Base-by-base conservation (phyloP, 2,888 invertebrate species). In the Drosophila conformis region DNA sequence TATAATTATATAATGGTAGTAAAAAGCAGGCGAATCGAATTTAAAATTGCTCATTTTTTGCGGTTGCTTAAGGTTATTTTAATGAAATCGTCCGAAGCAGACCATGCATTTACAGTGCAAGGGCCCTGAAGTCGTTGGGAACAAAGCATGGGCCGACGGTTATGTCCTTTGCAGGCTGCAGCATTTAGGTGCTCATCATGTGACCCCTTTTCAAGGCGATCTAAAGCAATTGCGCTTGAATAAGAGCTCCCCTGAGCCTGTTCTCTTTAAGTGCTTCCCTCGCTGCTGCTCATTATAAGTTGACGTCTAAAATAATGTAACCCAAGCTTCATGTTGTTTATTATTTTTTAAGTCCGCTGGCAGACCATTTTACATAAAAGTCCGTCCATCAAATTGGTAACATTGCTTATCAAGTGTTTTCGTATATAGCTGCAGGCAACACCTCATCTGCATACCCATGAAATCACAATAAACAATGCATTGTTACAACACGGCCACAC, bases 401-500 rank as follows among this genome's bases (percentile, higher is more conserved):
- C 15, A 46, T 25, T 25, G 25, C 25, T 35, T 21, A 15, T 33
- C 53, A 35, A 13, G 10, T n/a, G n/a, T 53, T 33, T 49, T 52
- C n/a, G 46, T 33, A 57, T 59, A 15, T 31, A 38, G 31, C 7
- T 38, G n/a, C 36, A 21, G 49, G 25, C n/a, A 54, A 66, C 66
- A 77, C 60, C 65, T 77, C 78, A 78, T 80, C 71, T 80, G 42
- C 82, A 80, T 75, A 69, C 25, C 33, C 35, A n/a, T 25, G 18
- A 33, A 51, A 48, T 68, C 21, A 51, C 72, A 72, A 38, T 61
- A 63, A 64, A 87, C 87, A 87, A 90, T 90, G 80, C 84, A 63
- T 77, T 87, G 90, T 89, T 90, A 69, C 90, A 90, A 87, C 90
- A 87, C 67, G 87, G 73, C 90, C 89, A 87, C 87, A 87, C 87